A percentile compares a stretch with the other conserved stretches of the same genome.
phyloP scores from a whole-genome alignment of 1,140 invertebrate genomes.

The Rhysida immarginata region DNA sequence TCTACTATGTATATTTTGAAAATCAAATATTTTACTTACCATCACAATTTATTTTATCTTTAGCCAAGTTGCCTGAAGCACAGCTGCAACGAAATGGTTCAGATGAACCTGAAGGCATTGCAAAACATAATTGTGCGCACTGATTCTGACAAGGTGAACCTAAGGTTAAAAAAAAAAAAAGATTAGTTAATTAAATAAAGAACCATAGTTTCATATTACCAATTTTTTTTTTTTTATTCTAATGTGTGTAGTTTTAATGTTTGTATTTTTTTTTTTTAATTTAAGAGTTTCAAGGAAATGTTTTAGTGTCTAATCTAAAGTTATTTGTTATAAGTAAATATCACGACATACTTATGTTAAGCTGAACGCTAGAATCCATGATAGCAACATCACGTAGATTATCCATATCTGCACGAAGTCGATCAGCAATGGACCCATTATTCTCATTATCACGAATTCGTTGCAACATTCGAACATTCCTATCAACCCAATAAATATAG shows the following conservation, averaged over 20 bases:
- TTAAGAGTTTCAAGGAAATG: too few relatives aligned
- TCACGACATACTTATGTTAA: conserved; percentile 28
- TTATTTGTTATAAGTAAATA: not conserved
- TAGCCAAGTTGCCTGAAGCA: conserved; percentile 58
- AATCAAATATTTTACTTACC: conserved; percentile 19
- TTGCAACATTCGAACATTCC: conserved; percentile 76
- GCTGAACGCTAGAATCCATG: conserved; percentile 75
- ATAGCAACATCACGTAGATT: conserved; percentile 78
- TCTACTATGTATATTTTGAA: too few relatives aligned
- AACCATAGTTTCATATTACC: not conserved
- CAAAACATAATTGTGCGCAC: conserved; percentile 92
- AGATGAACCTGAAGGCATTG: conserved; percentile 34
- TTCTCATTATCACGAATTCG: conserved; percentile 24
- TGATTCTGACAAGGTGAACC: conserved; percentile 35
- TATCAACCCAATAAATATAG: conserved; percentile 90
- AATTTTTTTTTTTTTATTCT: conserved; percentile 8
- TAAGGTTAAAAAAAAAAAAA: conserved; percentile 10
- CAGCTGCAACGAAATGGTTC: conserved; percentile 64
- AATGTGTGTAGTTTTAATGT: too few relatives aligned
- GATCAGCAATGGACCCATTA: conserved; percentile 46
- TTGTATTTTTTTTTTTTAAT: too few relatives aligned
- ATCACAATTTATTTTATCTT: conserved; percentile 46
- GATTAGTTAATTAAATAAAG: conserved; percentile 1
- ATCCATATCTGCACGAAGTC: conserved; percentile 62
- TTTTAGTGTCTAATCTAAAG: too few relatives aligned